Evolutionary conservation across 2,797 vertebrate species (phyloP).

Genomic region (Morus bassanus): DNA sequence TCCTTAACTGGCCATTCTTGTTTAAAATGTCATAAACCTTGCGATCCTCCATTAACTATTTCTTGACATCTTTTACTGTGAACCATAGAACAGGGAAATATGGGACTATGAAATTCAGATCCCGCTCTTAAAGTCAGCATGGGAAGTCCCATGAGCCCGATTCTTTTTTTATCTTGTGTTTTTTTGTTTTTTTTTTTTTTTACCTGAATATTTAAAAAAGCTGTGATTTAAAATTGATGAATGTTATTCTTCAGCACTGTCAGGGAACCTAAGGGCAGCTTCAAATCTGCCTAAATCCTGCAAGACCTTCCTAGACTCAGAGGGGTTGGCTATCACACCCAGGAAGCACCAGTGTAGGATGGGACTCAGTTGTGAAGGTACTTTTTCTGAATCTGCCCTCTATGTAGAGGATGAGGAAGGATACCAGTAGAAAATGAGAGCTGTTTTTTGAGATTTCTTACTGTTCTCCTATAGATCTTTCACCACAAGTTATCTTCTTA

Average conservation of each 20-base stretch:
- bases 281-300: neutral
- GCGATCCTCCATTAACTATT: neutral
- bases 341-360: neutral
- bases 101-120: neutral
- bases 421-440: neutral
- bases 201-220: neutral
- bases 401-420: neutral
- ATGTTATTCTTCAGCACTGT: neutral
- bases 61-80: neutral
- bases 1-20: neutral
- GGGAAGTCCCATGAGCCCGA: neutral
- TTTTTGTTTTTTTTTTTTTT: neutral
- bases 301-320: neutral
- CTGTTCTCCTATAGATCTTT: neutral
- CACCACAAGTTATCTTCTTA: neutral
- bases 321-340: neutral
- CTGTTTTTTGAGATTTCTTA: neutral
- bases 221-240: neutral
- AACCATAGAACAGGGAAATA: neutral
- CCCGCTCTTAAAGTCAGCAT: neutral
- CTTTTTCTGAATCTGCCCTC: neutral
- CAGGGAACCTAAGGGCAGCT: neutral
- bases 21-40: neutral
- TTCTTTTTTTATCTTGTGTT: neutral
- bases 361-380: accelerated